Base-by-base conservation (phyloP, 37 sponge, comb jelly and placozoan genomes). In the Amphimedon queenslandica region DNA sequence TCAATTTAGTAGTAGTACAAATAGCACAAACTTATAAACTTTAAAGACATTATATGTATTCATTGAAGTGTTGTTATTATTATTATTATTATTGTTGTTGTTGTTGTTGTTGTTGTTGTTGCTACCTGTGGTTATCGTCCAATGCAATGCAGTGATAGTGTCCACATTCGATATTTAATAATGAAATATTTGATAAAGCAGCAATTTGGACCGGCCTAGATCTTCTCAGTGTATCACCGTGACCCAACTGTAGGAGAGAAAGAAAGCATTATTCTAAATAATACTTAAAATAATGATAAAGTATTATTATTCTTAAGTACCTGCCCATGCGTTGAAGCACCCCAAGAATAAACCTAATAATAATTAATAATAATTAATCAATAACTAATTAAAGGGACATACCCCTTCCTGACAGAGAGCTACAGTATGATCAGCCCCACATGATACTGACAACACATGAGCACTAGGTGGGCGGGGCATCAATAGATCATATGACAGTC, bases 401-500 rank as follows among this genome's bases (percentile, higher is more conserved):
- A 92, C 94, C 67, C 90, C 94, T 57, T 93, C 84, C 41, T 87
- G 77, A 39, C 83, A 87, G 76, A 93, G 47, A 37, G 92, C 87
- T 0, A 93, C 32, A 21, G 94, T 93, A 58, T 93, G 94, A 34
- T 93, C 87, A 2, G 80, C 80, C 1, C 94, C 94, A 79, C 94
- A 93, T 25, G 91, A 77, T 57, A 93, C 94, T 37, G 89, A 66
- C 66, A 84, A 57, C 37, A 58, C 1, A 34, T 28, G 27, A 57
- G 2, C 38, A 74, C 37, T 60, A 20, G 10, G 36, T 20, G 1
- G 1, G 3, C 2, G 28, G 1, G 5, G 4, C 2, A 58, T 36
- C 32, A 1, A 51, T 18, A 16, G 13, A 66, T 30, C 37, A 51
- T 13, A 47, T 47, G 53, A 47, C 13, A 68, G 38, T 66, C 29